Evolutionary conservation across 30 jellyfish, hydroid and myxozoan genomes (phyloP), one percentile per base, ranked within the genome.

Genomic region (Catostylus mosaicus): DNA sequence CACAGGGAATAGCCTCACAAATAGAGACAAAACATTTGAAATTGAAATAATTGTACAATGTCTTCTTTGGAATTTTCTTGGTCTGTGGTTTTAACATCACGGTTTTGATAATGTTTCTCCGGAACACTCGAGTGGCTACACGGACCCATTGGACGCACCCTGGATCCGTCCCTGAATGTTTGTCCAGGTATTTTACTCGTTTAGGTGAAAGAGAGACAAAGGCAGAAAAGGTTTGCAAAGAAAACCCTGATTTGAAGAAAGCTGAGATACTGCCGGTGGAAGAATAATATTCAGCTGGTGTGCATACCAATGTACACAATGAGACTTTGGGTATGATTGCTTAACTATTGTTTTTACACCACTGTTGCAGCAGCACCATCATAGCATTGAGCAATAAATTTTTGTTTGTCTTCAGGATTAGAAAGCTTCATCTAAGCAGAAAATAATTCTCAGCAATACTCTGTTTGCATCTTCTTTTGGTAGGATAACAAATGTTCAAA

Each of bases 231-330:
- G 75, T 78, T 66, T 31, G 82, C 83, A 63, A 80, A 80, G 83
- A 80, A 80, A 20, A 67, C 26, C 83, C 64, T 62, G 56, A 78
- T 48, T 19, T 30, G 71, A n/a, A 75, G 63, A 23, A 29, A 63
- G 57, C 67, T 37, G 70, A 27, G 50, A 34, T 35, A 38, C 54
- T 67, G 92, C 50, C 70, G 46, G 50, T 56, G 47, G 87, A 30
- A 82, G 68, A 27, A 70, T 48, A 32, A 84, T 50, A 35, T 70
- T 71, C 27, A 83, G 87, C 40, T 83, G 93, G 43, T 83, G 93
- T 23, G 93, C 93, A 70, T 83, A 68, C 43, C 93, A 84, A 45
- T 60, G 94, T 4, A 82, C 78, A 51, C 9, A 82, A 54, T 68
- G 87, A 36, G 93, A 88, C 47, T 67, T 23, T 48, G 82, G 79